phyloP scores from a whole-genome alignment of 2,113 vertebrate species.

The Trinectes maculatus region DNA sequence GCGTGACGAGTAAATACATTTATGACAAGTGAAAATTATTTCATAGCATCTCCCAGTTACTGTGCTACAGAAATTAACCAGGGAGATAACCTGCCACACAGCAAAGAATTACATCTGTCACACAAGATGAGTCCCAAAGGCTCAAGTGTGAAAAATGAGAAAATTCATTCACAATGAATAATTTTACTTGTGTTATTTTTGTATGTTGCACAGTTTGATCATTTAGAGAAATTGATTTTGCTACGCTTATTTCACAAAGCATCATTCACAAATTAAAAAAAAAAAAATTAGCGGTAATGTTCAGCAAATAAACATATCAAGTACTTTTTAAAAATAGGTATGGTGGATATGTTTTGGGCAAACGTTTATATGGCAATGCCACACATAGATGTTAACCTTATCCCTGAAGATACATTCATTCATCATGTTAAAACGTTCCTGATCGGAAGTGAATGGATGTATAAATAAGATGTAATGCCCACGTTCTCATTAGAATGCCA shows the following conservation, averaged over 20 bases:
- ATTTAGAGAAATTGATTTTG: too few species aligned
- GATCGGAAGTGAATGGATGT: constrained; percentile 33
- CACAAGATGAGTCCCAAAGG: not conserved
- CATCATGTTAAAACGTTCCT: constrained; percentile 23
- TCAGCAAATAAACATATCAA: too few species aligned
- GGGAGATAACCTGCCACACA: not conserved
- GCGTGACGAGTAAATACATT: not conserved
- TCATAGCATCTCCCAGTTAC: not conserved
- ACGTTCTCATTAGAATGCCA: constrained; percentile 23
- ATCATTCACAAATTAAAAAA: too few species aligned
- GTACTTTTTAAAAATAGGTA: too few species aligned
- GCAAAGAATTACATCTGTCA: not conserved
- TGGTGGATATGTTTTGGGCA: too few species aligned
- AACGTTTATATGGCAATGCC: too few species aligned
- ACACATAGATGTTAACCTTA: too few species aligned
- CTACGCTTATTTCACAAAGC: too few species aligned
- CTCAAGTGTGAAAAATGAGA: not conserved
- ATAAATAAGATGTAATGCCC: constrained; percentile 34
- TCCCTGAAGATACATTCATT: constrained; percentile 19
- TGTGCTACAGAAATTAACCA: not conserved
- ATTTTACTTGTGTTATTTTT: too few species aligned
- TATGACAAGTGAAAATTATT: not conserved
- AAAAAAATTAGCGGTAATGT: too few species aligned
- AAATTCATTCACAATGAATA: too few species aligned
- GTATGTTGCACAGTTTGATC: too few species aligned